Evolutionary conservation across 2,113 vertebrate genomes (phyloP).

Genomic region (Hippocampus comes): DNA sequence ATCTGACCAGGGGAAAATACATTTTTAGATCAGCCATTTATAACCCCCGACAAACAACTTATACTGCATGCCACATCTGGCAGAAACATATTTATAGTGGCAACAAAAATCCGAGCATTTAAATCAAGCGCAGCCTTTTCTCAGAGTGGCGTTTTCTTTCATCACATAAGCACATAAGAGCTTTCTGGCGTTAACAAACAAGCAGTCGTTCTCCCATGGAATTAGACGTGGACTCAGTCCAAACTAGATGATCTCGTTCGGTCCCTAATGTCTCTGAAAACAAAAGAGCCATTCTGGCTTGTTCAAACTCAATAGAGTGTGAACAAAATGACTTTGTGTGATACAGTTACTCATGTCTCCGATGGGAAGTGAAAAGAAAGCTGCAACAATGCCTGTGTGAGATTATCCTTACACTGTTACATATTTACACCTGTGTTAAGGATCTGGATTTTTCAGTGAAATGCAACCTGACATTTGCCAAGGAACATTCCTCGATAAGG

Average conservation of each 20-base stretch:
- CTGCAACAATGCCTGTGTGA: slow-evolving; percentile 20
- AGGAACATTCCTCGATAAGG: slow-evolving; percentile 19
- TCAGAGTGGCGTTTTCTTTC: slow-evolving; percentile 55
- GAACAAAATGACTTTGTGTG: slow-evolving; percentile 34
- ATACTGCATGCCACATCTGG: slow-evolving; percentile 58
- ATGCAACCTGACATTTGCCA: slow-evolving; percentile 15
- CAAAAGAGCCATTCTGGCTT: slow-evolving; percentile 54
- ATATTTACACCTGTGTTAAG: slow-evolving; percentile 13
- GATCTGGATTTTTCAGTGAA: slow-evolving; percentile 12
- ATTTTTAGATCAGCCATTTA: slow-evolving; percentile 53
- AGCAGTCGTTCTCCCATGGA: slow-evolving; percentile 68
- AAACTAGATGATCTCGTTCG: slow-evolving; percentile 39
- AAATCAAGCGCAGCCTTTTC: slow-evolving; percentile 57
- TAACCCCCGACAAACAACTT: slow-evolving; percentile 50
- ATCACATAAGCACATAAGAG: slow-evolving; percentile 54
- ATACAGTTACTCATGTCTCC: slow-evolving; percentile 24
- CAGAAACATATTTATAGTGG: slow-evolving; percentile 63
- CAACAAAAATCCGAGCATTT: slow-evolving; percentile 62
- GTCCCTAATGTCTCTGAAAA: slow-evolving; percentile 48
- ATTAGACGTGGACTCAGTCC: slow-evolving; percentile 39
- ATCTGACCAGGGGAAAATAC: slow-evolving; percentile 32
- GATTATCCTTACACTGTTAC: background rate
- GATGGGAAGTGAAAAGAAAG: background rate
- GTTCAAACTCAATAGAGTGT: slow-evolving; percentile 44
- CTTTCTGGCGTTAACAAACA: slow-evolving; percentile 63